Evolutionary conservation across 2,888 invertebrate genomes (phyloP).

Genomic region (Acrobasis consociella): DNA sequence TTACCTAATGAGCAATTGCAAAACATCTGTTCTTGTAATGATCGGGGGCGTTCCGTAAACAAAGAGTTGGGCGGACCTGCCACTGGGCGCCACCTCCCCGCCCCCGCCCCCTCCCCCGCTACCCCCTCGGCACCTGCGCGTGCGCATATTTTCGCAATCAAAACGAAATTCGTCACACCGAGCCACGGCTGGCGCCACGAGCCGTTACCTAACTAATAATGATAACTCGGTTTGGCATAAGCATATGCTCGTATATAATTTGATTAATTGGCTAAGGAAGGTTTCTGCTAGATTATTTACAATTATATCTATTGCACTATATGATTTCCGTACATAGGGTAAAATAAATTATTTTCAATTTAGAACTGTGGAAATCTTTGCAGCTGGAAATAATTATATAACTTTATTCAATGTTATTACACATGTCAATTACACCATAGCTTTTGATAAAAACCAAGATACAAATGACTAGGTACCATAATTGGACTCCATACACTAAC

Average conservation of each 20-base stretch:
- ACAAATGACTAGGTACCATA: no score
- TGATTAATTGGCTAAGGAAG: neutral
- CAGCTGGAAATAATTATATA: no score
- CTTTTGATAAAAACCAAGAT: no score
- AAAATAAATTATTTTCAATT: no score
- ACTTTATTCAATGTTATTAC: no score
- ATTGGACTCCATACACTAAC: no score
- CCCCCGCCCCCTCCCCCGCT: slow-evolving; percentile 45
- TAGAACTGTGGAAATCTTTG: no score
- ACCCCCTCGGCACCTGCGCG: slow-evolving; percentile 58
- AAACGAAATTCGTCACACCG: slow-evolving; percentile 48
- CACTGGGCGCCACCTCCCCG: slow-evolving; percentile 62
- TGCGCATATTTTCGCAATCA: slow-evolving; percentile 68
- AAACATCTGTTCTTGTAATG: slow-evolving; percentile 64
- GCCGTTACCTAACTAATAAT: slow-evolving; percentile 27
- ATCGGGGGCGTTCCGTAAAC: slow-evolving; percentile 79
- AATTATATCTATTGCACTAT: no score
- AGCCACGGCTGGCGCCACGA: slow-evolving; percentile 46
- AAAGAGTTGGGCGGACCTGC: slow-evolving; percentile 79
- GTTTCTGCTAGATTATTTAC: no score
- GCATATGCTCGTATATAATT: neutral
- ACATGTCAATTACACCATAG: no score
- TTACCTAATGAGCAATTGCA: slow-evolving; percentile 34
- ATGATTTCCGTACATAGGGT: no score
- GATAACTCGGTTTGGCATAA: slow-evolving; percentile 21